Percentiles rank a stretch among this genome's conserved stretches.
These are phyloP conservation scores for Jacana jacana DNA, from an alignment of 2,113 vertebrate species.

Conservation along the genomic window DNA sequence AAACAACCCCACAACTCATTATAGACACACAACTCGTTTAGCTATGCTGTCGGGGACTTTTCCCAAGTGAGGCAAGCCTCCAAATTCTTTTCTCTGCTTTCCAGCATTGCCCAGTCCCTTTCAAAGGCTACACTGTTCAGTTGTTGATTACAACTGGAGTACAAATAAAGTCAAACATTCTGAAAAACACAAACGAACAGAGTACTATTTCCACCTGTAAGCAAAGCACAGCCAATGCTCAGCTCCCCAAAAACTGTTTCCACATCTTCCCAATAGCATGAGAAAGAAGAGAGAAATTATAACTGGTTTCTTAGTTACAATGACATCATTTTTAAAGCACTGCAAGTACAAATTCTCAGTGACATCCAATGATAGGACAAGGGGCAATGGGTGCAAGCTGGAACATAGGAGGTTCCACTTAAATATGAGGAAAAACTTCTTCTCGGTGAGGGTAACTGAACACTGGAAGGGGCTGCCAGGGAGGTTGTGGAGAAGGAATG, in stretches of 20 bases:
- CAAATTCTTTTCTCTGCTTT: background rate
- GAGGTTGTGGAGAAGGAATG: too few relatives aligned
- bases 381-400: too few relatives aligned
- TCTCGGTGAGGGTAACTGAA: too few relatives aligned
- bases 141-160: background rate
- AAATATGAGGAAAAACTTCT: too few relatives aligned
- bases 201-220: background rate
- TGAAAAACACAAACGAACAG: background rate
- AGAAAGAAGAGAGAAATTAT: background rate
- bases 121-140: background rate
- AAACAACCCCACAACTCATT: background rate
- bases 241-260: background rate
- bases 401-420: too few relatives aligned
- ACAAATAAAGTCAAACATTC: background rate
- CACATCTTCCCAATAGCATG: background rate
- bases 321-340: background rate
- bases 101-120: background rate
- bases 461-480: too few relatives aligned
- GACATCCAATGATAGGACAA: too few relatives aligned
- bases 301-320: background rate
- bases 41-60: background rate
- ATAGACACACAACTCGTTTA: conserved; percentile 1
- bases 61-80: conserved; percentile 10
- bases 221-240: background rate
- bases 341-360: background rate